phyloP scores from a whole-genome alignment of 2,113 vertebrate species.

The Macquaria ambigua region DNA sequence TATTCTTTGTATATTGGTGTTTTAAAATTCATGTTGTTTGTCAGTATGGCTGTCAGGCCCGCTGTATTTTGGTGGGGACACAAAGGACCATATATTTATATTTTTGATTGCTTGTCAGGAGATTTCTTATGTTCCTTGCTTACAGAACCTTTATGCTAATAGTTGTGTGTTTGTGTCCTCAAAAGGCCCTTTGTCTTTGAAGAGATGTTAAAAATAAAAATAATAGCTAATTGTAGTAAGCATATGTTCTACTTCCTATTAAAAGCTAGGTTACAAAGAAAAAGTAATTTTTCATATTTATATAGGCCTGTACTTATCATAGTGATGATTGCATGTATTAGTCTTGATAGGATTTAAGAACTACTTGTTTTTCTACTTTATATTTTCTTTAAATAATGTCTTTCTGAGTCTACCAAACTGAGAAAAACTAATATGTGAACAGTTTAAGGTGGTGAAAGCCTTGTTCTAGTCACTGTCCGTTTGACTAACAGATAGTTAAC shows the following conservation, averaged over 20 bases:
- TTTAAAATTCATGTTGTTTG: background rate
- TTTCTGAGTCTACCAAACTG: background rate
- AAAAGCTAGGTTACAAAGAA: background rate
- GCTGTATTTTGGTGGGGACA: background rate
- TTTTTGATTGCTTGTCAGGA: background rate
- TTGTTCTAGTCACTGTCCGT: background rate
- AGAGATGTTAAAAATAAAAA: background rate
- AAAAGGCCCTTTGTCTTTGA: background rate
- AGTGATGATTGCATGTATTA: background rate
- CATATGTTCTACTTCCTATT: background rate
- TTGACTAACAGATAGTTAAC: background rate
- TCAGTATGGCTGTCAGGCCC: background rate
- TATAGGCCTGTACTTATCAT: background rate
- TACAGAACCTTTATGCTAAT: background rate
- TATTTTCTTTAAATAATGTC: background rate
- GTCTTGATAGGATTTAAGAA: background rate
- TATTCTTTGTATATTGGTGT: background rate
- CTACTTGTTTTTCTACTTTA: background rate
- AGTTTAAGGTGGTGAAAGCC: background rate
- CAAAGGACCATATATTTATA: background rate
- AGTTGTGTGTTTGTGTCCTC: background rate
- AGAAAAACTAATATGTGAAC: slow-evolving; percentile 3
- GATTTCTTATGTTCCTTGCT: background rate
- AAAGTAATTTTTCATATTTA: background rate
- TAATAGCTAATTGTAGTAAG: background rate